Evolutionary conservation across 2,888 invertebrate species (phyloP).

Genomic region (Dasysyrphus albostriatus): DNA sequence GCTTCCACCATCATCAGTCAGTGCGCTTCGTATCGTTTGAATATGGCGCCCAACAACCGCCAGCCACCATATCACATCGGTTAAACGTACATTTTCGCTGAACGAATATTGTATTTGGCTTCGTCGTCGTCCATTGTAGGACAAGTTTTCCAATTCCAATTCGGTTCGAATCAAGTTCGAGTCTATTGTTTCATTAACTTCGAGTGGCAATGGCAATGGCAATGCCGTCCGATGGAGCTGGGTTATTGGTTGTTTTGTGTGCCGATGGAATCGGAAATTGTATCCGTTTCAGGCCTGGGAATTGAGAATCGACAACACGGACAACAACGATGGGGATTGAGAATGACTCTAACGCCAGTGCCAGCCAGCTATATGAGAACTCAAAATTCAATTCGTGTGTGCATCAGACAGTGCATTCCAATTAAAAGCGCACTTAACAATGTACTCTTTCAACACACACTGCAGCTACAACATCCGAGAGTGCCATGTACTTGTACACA

Average conservation of each 20-base stretch:
- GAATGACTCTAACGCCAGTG: not conserved
- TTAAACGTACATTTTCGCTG: not conserved
- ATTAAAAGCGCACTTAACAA: conserved; percentile 75
- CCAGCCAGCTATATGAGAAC: conserved; percentile 12
- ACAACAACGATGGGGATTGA: not conserved
- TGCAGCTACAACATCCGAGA: conserved; percentile 2
- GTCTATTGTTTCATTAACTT: conserved; percentile 61
- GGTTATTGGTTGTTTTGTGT: conserved; percentile 64
- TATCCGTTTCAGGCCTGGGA: conserved; percentile 56
- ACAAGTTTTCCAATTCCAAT: conserved; percentile 74
- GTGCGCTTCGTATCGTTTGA: not conserved
- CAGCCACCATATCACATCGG: not conserved
- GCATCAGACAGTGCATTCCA: conserved; percentile 74
- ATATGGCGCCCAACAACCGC: not conserved
- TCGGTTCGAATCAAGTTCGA: conserved; percentile 55
- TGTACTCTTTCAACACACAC: conserved; percentile 55
- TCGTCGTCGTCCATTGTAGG: conserved; percentile 46
- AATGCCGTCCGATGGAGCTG: conserved; percentile 39
- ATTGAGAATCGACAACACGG: not conserved
- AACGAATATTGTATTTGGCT: not conserved
- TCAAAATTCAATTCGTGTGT: conserved; percentile 68
- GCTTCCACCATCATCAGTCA: conserved; percentile 23
- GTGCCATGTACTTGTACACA: conserved; percentile 14
- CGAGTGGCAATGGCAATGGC: conserved; percentile 41
- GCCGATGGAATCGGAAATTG: conserved; percentile 60